Conservation (phyloP, 1,140 invertebrate genomes). For the Akabosia matsudoensis region DNA sequence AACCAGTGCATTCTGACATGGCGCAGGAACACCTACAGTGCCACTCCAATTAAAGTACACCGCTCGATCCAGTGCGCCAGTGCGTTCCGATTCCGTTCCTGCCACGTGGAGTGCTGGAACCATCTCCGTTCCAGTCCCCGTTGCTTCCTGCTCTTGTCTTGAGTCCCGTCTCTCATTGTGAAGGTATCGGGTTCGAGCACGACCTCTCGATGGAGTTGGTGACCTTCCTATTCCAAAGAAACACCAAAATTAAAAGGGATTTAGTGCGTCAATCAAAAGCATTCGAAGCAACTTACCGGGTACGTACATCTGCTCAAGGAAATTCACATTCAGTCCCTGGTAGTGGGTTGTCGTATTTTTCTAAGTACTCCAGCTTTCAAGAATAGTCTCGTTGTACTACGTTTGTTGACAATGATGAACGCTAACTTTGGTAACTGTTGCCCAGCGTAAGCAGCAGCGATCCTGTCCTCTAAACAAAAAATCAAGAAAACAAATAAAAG, state of each 20-base stretch:
- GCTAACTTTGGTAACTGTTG: conserved; percentile 62
- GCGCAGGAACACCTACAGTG: conserved; percentile 60
- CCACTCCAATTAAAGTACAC: conserved; percentile 62
- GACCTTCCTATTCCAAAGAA: no score
- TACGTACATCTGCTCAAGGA: no score
- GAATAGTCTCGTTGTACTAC: conserved; percentile 79
- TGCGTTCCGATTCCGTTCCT: no score
- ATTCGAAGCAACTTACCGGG: conserved; percentile 63
- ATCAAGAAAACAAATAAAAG: neutral
- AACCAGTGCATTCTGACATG: conserved; percentile 59
- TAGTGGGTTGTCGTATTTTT: conserved; percentile 65
- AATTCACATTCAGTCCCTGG: conserved; percentile 82
- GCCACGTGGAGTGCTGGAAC: conserved; percentile 58
- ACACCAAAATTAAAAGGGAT: no score
- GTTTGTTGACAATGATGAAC: conserved; percentile 83
- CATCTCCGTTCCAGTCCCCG: conserved; percentile 52
- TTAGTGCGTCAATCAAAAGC: conserved; percentile 66
- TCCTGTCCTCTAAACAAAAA: neutral
- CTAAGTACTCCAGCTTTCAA: conserved; percentile 29
- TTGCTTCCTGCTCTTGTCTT: no score
- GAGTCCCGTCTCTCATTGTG: no score
- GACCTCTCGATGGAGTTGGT: no score
- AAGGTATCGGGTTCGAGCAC: no score
- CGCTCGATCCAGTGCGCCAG: no score
- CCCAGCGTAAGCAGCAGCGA: neutral